A percentile compares a stretch with the other conserved stretches of the same genome.
Conservation (phyloP, 2,888 invertebrate genomes). For the Acheta domesticus region DNA sequence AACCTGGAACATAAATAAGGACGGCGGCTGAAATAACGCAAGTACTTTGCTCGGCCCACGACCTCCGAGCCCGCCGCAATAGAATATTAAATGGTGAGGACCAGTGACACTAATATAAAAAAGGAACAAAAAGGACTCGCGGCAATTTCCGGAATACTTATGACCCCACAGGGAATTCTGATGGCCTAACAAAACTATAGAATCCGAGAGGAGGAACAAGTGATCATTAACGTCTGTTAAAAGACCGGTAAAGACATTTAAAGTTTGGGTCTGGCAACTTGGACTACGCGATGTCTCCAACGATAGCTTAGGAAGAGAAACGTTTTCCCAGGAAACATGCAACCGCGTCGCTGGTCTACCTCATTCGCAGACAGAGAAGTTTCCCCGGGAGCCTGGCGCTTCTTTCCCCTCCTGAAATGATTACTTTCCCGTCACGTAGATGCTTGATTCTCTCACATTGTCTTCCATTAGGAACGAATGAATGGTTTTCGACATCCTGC, state of each 20-base stretch:
- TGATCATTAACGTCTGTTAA: background rate
- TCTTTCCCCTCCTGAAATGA: too few relatives aligned
- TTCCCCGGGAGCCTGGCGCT: too few relatives aligned
- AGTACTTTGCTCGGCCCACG: background rate
- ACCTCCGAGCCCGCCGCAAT: background rate
- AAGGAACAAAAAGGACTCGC: background rate
- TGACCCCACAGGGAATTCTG: background rate
- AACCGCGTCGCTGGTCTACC: too few relatives aligned
- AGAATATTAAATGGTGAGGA: background rate
- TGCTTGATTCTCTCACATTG: too few relatives aligned
- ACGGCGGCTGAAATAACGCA: background rate
- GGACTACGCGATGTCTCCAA: too few relatives aligned
- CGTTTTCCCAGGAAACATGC: too few relatives aligned
- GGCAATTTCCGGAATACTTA: background rate
- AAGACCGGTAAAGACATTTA: background rate
- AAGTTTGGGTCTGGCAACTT: too few relatives aligned
- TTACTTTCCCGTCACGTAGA: too few relatives aligned
- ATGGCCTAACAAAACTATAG: background rate
- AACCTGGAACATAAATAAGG: background rate
- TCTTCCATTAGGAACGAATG: too few relatives aligned
- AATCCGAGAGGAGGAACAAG: background rate
- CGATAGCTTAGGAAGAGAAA: too few relatives aligned
- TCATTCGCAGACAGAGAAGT: too few relatives aligned
- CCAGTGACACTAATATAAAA: slow-evolving; percentile 4
- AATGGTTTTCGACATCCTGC: too few relatives aligned